phyloP scores from a whole-genome alignment of 2,888 invertebrate genomes.

The Allacma fusca region DNA sequence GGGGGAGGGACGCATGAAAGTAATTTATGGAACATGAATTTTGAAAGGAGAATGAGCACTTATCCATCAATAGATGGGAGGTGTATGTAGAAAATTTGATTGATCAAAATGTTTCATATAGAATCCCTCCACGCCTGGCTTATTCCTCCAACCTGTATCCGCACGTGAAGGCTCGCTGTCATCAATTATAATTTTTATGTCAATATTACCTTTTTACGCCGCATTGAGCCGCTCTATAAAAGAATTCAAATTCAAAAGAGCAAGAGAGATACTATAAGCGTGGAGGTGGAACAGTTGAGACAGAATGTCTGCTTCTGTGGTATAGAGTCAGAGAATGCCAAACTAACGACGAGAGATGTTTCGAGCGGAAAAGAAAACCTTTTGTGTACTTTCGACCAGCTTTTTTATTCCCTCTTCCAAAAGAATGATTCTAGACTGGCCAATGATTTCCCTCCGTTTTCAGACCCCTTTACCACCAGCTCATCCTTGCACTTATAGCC shows the following conservation, averaged over 20 bases:
- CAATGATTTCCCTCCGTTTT: slow-evolving; percentile 6
- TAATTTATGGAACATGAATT: slow-evolving; percentile 3
- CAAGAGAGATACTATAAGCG: not conserved
- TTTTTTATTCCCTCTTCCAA: slow-evolving; percentile 6
- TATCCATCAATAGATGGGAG: not conserved
- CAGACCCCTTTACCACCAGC: not conserved
- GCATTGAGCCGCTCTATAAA: slow-evolving; percentile 25
- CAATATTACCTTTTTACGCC: slow-evolving; percentile 25
- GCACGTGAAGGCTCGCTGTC: not conserved
- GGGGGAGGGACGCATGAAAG: not conserved
- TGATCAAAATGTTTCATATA: slow-evolving; percentile 16
- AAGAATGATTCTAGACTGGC: not conserved
- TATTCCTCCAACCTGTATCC: not conserved
- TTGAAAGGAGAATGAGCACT: slow-evolving; percentile 6
- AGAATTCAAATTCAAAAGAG: slow-evolving; percentile 28
- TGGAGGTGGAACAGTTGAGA: not conserved
- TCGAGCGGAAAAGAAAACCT: not conserved
- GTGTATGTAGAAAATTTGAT: not conserved
- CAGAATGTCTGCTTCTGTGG: not conserved
- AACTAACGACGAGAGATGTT: not conserved
- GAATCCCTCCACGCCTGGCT: no score
- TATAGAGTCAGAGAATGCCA: no score
- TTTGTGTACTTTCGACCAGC: not conserved
- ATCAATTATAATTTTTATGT: slow-evolving; percentile 35
- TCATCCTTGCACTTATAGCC: no score